phyloP scores from a whole-genome alignment of 2,797 vertebrate species.

The Syncerus caffer region DNA sequence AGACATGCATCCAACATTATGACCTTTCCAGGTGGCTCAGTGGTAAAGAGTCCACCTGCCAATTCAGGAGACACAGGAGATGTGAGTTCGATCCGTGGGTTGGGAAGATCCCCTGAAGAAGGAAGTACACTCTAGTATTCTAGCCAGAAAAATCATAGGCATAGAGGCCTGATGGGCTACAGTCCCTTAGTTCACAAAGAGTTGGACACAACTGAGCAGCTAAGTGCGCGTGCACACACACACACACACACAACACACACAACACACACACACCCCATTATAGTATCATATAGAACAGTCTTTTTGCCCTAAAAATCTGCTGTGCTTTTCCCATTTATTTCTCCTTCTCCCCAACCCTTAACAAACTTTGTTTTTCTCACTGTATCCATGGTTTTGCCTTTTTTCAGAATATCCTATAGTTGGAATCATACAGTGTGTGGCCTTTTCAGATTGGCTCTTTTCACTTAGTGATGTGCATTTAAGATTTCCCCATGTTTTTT shows the following conservation, averaged over 20 bases:
- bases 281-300: neutral
- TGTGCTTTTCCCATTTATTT: neutral
- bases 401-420: neutral
- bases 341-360: neutral
- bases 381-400: neutral
- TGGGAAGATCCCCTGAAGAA: neutral
- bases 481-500: neutral
- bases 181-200: neutral
- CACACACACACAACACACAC: neutral
- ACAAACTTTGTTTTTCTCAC: neutral
- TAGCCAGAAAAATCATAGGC: neutral
- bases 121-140: neutral
- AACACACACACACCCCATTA: neutral
- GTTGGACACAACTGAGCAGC: neutral
- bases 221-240: neutral
- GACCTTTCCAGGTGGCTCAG: neutral
- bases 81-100: fast-evolving
- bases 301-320: neutral
- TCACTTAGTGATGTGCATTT: neutral
- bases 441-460: neutral
- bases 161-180: neutral
- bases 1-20: neutral
- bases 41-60: neutral
- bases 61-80: neutral
- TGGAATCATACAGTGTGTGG: neutral